A percentile compares a stretch with the other conserved stretches of the same genome.
These are phyloP conservation scores for Epizoanthus stellaris DNA, from an alignment of 92 coral and sea anemone species.

Conservation along the genomic window DNA sequence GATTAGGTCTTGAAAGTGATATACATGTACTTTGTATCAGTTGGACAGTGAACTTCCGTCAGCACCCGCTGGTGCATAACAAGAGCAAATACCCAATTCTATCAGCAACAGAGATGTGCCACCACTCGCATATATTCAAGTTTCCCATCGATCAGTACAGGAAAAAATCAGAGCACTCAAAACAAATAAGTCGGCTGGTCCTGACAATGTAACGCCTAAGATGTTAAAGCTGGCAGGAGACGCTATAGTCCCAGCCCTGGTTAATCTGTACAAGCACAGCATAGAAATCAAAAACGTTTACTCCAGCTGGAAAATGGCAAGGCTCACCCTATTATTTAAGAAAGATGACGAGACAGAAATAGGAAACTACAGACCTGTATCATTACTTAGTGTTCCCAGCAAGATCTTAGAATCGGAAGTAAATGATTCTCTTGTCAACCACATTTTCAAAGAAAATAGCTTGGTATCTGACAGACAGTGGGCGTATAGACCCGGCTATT, in stretches of 20 bases:
- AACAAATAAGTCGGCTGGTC: slow-evolving; percentile 29
- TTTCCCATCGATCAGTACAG: no score
- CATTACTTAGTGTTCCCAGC: slow-evolving; percentile 50
- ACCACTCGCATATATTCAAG: no score
- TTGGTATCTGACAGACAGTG: no score
- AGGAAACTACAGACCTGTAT: slow-evolving; percentile 53
- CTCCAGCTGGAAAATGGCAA: slow-evolving; percentile 39
- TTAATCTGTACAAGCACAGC: neutral
- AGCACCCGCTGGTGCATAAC: no score
- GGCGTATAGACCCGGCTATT: slow-evolving; percentile 48
- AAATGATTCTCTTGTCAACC: slow-evolving; percentile 33
- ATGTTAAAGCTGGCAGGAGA: slow-evolving; percentile 36
- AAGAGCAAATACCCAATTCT: no score
- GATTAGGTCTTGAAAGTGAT: no score
- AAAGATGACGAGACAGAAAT: slow-evolving; percentile 47
- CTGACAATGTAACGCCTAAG: slow-evolving; percentile 43
- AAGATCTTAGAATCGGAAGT: slow-evolving; percentile 47
- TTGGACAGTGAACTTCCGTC: no score
- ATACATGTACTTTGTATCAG: no score
- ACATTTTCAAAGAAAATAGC: slow-evolving; percentile 22
- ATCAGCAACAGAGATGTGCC: no score
- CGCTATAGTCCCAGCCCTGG: neutral
- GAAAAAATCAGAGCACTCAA: slow-evolving; percentile 19
- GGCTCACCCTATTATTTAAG: slow-evolving; percentile 44
- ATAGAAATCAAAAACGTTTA: slow-evolving; percentile 19